Percentiles rank a stretch among this genome's conserved stretches.
These are phyloP conservation scores for Forbesichthys agassizii DNA, from an alignment of 2,113 vertebrate species.

Conservation along the genomic window DNA sequence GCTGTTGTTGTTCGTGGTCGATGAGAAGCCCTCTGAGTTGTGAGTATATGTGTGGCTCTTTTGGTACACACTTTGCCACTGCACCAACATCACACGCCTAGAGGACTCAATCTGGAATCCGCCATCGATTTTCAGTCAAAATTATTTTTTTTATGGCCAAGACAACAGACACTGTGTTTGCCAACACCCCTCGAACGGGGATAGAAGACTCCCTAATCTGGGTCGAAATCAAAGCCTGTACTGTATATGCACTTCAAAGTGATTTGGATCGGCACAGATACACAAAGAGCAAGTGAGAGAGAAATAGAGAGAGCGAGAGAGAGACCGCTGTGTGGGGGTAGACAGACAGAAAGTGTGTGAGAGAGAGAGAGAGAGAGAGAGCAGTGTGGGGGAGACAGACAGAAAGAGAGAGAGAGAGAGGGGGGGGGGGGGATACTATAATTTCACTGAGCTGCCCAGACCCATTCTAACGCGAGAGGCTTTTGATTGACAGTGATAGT, in stretches of 20 bases:
- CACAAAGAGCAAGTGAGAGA: background rate
- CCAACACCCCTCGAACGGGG: constrained; percentile 26
- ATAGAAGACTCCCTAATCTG: constrained; percentile 54
- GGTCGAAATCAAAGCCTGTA: constrained; percentile 56
- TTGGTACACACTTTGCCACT: constrained; percentile 38
- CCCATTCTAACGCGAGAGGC: too few relatives aligned
- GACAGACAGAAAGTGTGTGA: too few relatives aligned
- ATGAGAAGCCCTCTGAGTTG: constrained; percentile 20
- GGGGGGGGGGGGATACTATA: too few relatives aligned
- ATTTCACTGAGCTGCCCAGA: too few relatives aligned
- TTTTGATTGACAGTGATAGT: too few relatives aligned
- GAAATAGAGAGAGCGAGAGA: background rate
- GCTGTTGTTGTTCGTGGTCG: constrained; percentile 3
- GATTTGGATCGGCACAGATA: constrained; percentile 18
- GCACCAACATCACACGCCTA: constrained; percentile 6
- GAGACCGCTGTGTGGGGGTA: too few relatives aligned
- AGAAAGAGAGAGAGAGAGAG: too few relatives aligned
- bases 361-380: too few relatives aligned
- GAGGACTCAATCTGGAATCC: constrained; percentile 26
- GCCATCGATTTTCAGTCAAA: constrained; percentile 52
- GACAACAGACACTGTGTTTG: constrained; percentile 39
- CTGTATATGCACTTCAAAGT: constrained; percentile 42
- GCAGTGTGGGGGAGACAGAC: too few relatives aligned
- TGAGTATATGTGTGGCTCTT: background rate
- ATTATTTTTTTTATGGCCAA: constrained; percentile 29